Evolutionary conservation across 2,888 invertebrate genomes (phyloP), one percentile per base, ranked within the genome.

Genomic region (Drosophila differens): DNA sequence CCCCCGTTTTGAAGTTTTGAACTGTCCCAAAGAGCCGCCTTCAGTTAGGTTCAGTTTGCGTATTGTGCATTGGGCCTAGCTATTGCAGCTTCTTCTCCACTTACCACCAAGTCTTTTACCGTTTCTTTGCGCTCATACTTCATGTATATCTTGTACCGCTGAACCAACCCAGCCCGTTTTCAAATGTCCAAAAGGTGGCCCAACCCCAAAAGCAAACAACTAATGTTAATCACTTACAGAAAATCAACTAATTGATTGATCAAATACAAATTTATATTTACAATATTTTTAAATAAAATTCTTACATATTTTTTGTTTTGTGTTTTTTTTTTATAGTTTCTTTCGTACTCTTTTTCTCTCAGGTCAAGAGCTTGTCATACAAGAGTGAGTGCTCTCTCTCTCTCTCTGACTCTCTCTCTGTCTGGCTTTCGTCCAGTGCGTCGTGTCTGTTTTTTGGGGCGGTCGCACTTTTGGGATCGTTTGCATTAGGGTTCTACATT

Each of bases 331-430:
- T 85, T 86, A 85, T 90, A 89, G 89, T 90, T 90, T 88, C 72
- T 85, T 83, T 88, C 72, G 83, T 83, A 86, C 83, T 88, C 81
- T 86, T 70, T 70, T 86, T 90, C 85, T 83, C 90, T 90, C 85
- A 86, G 90, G 86, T 90, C 82, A 69, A 71, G 65, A 78, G 70
- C 82, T 67, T 71, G 47, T 25, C 44, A 70, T 57, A 65, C 30
- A 66, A 65, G 82, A 75, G 84, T 71, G 67, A 65, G 57, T 41
- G 63, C 68, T 73, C 80, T 64, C 67, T n/a, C 30, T 32, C 30
- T 22, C 22, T 25, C 22, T 12, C 25, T 30, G 12, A 41, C 19
- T n/a, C 28, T 55, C 28, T 32, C 57, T 41, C 16, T 19, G 32
- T 44, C 44, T 30, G 16, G 61, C 70, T 70, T 73, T 76, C 74